These are phyloP conservation scores for Pseudochirops cupreus DNA, from an alignment of 2,797 vertebrate genomes.

Conservation along the genomic window DNA sequence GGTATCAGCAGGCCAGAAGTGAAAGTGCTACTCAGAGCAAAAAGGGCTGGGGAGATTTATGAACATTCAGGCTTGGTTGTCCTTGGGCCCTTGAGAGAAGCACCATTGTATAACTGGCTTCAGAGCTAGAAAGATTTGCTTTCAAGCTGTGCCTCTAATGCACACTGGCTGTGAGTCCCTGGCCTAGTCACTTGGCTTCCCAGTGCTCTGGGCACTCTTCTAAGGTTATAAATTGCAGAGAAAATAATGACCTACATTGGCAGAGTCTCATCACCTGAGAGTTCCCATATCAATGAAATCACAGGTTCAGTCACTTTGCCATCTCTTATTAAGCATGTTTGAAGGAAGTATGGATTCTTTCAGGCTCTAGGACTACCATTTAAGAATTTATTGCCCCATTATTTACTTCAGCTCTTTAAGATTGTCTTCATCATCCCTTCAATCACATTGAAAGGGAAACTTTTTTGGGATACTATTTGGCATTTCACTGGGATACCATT, in stretches of 20 bases:
- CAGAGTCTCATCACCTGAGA: neutral
- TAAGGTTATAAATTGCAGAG: neutral
- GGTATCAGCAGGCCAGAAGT: neutral
- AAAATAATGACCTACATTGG: neutral
- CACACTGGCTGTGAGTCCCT: neutral
- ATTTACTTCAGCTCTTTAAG: neutral
- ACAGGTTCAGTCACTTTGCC: neutral
- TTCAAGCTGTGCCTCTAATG: neutral
- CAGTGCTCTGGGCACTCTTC: neutral
- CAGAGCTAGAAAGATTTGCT: neutral
- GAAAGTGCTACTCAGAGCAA: neutral
- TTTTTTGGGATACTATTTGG: neutral
- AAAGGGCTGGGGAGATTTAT: neutral
- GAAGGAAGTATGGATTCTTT: neutral
- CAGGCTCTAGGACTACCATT: neutral
- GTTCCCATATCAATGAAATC: neutral
- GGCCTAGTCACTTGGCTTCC: neutral
- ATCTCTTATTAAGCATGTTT: neutral
- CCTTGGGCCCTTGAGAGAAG: neutral
- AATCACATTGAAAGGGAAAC: neutral
- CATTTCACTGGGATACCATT: neutral
- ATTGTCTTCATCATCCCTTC: neutral
- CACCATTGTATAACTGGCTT: neutral
- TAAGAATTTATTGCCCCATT: neutral
- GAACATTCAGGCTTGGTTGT: neutral